Evolutionary conservation across 1,140 invertebrate genomes (phyloP).

Genomic region (Elymnias hypermnestra): DNA sequence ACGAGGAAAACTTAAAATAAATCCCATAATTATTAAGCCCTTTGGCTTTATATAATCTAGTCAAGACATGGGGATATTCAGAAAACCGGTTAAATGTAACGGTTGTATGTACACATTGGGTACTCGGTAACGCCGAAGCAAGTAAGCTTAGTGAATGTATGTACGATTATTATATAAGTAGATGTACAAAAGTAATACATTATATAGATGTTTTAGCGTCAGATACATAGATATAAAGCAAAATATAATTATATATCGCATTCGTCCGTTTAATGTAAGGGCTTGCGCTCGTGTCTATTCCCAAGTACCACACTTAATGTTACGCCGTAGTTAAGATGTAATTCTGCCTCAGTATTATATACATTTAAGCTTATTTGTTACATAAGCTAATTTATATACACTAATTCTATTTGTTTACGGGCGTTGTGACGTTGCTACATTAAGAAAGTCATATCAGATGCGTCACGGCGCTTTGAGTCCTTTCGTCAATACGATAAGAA

Average conservation of each 20-base stretch:
- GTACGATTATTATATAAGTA: constrained; percentile 75
- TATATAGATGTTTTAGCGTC: constrained; percentile 76
- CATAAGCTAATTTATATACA: constrained; percentile 76
- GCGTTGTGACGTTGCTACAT: constrained; percentile 64
- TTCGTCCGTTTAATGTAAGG: constrained; percentile 74
- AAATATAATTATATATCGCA: constrained; percentile 76
- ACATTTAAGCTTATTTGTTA: constrained; percentile 76
- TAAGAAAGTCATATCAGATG: constrained; percentile 71
- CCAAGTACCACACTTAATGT: constrained; percentile 73
- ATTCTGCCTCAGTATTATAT: constrained; percentile 76
- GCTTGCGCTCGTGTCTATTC: constrained; percentile 73
- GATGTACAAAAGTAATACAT: constrained; percentile 76
- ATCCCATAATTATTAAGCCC: no score
- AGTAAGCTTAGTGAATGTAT: constrained; percentile 73
- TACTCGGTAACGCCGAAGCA: constrained; percentile 50
- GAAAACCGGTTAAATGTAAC: constrained; percentile 6
- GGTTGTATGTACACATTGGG: constrained; percentile 48
- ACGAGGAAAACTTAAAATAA: constrained; percentile 12
- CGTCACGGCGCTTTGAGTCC: constrained; percentile 41
- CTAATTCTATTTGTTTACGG: constrained; percentile 68
- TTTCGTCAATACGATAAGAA: constrained; percentile 1
- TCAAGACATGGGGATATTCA: constrained; percentile 33
- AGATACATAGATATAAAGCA: constrained; percentile 75
- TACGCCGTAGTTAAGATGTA: constrained; percentile 75
- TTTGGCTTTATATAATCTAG: constrained; percentile 45